A percentile compares a stretch with the other conserved stretches of the same genome.
phyloP scores from a whole-genome alignment of 2,797 vertebrate species.

The Distichodus sexfasciatus region DNA sequence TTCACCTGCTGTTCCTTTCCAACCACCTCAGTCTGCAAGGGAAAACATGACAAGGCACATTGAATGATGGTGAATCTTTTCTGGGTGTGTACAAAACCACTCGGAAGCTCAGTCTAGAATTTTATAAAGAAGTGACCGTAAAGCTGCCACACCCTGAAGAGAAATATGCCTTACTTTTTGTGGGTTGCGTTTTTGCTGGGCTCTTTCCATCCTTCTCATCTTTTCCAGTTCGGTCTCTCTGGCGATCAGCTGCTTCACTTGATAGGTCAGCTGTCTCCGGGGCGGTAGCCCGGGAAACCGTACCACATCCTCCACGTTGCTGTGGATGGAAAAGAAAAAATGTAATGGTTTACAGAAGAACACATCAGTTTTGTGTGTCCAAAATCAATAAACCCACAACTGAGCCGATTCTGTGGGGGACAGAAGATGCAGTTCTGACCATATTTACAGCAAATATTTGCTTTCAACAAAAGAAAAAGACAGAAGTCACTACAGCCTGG shows the following conservation, averaged over 20 bases:
- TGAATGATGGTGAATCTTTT: no score
- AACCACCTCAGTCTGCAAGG: slow-evolving; percentile 47
- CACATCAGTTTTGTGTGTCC: not conserved
- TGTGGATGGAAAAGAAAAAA: slow-evolving; percentile 48
- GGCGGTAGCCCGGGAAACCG: slow-evolving; percentile 81
- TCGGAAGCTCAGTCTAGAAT: no score
- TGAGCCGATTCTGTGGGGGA: no score
- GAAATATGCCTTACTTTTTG: slow-evolving; percentile 57
- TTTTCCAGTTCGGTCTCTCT: slow-evolving; percentile 91
- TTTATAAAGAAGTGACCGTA: no score
- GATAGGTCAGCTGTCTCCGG: slow-evolving; percentile 88
- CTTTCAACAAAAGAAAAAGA: no score
- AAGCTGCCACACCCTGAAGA: not conserved
- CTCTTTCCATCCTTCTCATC: slow-evolving; percentile 85
- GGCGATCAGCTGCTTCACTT: slow-evolving; percentile 92
- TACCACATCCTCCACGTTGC: slow-evolving; percentile 86
- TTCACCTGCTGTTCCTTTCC: slow-evolving; percentile 49
- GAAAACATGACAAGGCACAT: no score
- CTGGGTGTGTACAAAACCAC: no score
- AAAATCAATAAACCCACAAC: no score
- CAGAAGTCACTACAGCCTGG: no score
- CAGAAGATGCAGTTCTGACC: no score
- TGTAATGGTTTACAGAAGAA: not conserved
- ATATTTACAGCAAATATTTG: no score
- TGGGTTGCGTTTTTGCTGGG: slow-evolving; percentile 65